Base-by-base conservation (phyloP, 2,888 invertebrate genomes). In the Gibbula magus region DNA sequence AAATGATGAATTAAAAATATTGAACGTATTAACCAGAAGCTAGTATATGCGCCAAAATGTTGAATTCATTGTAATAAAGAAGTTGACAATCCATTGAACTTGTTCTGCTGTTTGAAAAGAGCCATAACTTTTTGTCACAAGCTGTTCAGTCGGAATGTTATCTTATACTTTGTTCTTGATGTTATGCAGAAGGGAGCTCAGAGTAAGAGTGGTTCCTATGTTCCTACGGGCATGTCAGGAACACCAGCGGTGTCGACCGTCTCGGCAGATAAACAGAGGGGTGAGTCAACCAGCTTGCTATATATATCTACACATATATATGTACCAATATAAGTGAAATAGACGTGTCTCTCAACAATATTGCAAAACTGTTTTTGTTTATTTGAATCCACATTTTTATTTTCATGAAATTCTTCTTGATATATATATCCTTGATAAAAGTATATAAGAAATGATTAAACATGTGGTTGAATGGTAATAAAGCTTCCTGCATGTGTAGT, bases 241-340 rank as follows among this genome's bases (percentile, higher is more conserved):
- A 29, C 66, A 16, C n/a, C 73, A 35, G 77, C 61, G 25, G 32
- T 66, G 29, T 66, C 80, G 20, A 78, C 74, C 70, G 54, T 86
- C 2, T 82, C 85, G 25, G 78, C 81, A 29, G 86, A 88, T 18
- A 84, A 86, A 73, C 80, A 84, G 61, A 83, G 76, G 85, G 88
- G 88, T 88, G 84, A 78, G 75, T 35, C 13, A 1, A 20, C 16
- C 5, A 22, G 32, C 20, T 22, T 5, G 29, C 2, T 18, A 45
- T 45, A 56, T n/a, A 16, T n/a, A 56, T 56, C 1, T 56, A 16
- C 1, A 56, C n/a, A 20, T 70, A 29, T 8, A 53, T 32, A 25
- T 25, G 13, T 74, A 16, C 39, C 32, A 25, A 25, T 18, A 25
- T 35, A 29, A 25, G 0, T n/a, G n/a, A n/a, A n/a, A n/a, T n/a